Evolutionary conservation across 2,113 vertebrate species (phyloP).

Genomic region (Pteropus alecto): DNA sequence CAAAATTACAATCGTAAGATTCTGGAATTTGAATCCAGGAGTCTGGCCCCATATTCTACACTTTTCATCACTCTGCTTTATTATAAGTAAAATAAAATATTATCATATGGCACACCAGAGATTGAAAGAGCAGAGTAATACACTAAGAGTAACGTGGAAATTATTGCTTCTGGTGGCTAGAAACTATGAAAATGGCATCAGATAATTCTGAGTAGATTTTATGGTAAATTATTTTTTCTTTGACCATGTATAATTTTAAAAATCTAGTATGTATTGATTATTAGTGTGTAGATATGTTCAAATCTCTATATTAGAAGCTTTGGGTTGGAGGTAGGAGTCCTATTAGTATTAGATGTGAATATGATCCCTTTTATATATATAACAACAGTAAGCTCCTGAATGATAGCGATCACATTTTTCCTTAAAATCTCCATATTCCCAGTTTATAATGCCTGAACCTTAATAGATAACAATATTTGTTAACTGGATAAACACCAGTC

Average conservation of each 20-base stretch:
- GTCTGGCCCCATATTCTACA: neutral
- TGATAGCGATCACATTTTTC: neutral
- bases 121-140: neutral
- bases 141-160: neutral
- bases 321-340: neutral
- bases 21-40: neutral
- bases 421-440: neutral
- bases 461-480: neutral
- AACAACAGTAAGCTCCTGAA: neutral
- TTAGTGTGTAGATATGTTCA: neutral
- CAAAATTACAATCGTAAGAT: neutral
- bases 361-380: neutral
- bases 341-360: neutral
- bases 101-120: neutral
- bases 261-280: neutral
- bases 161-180: neutral
- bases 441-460: neutral
- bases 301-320: neutral
- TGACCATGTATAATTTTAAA: neutral
- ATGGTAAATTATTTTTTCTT: neutral
- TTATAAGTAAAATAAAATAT: neutral
- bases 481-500: neutral
- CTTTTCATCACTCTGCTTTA: neutral
- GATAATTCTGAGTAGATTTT: neutral
- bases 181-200: neutral